A percentile compares a stretch with the other conserved stretches of the same genome.
These are phyloP conservation scores for Torymus aiolomorphi DNA, from an alignment of 2,888 invertebrate genomes.

Conservation along the genomic window DNA sequence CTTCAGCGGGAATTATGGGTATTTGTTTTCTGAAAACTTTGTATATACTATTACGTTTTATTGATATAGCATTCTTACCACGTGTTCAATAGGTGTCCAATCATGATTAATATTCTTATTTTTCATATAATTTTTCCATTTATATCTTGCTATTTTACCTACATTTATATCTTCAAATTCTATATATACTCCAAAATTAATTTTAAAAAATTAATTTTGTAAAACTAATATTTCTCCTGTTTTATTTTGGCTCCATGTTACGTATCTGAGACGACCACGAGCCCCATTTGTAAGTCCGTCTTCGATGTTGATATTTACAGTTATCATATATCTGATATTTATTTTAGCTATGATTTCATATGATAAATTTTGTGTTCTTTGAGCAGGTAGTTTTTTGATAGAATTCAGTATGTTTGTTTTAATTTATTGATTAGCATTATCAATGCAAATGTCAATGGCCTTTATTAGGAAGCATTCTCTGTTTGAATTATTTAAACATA, in stretches of 20 bases:
- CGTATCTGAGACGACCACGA: no score
- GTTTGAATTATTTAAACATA: no score
- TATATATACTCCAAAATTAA: slow-evolving; percentile 6
- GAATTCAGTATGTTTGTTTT: not conserved
- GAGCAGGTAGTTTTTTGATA: not conserved
- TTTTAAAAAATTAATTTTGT: no score
- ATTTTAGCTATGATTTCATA: slow-evolving; percentile 10
- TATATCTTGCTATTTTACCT: not conserved
- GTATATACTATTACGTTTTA: slow-evolving; percentile 9
- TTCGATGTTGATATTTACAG: no score
- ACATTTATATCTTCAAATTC: slow-evolving; percentile 13
- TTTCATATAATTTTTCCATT: slow-evolving; percentile 10
- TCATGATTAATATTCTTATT: not conserved
- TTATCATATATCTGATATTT: slow-evolving; percentile 47
- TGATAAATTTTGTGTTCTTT: not conserved
- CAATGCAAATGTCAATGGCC: not conserved
- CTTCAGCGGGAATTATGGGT: slow-evolving; percentile 1
- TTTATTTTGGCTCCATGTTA: not conserved
- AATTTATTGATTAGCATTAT: not conserved
- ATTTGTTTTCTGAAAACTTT: no score
- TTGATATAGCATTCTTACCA: not conserved
- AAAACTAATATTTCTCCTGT: slow-evolving; percentile 7
- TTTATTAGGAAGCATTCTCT: not conserved
- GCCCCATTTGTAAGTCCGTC: no score
- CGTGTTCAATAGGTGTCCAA: not conserved